Percentiles rank a stretch among this genome's conserved stretches.
Conservation (phyloP, 2,797 vertebrate genomes). For the Sarcophilus harrisii region DNA sequence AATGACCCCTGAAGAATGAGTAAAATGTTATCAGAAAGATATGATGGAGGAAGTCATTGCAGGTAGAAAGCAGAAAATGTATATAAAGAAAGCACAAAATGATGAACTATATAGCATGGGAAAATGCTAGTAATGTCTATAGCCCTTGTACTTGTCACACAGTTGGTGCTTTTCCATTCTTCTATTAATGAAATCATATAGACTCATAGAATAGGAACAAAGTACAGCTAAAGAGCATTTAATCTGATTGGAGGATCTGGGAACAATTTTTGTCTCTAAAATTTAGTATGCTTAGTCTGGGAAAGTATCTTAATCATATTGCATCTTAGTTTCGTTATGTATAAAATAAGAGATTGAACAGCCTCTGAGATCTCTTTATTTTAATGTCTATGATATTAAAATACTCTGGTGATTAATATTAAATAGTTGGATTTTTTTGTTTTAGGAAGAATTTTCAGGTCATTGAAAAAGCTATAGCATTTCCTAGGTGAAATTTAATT, state of each 20-base stretch:
- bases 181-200: not conserved
- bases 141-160: not conserved
- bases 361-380: not conserved
- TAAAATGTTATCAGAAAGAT: not conserved
- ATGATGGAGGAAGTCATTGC: not conserved
- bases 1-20: not conserved
- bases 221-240: not conserved
- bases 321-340: not conserved
- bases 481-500: not conserved
- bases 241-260: not conserved
- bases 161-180: not conserved
- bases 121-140: not conserved
- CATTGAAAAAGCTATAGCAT: not conserved
- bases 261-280: not conserved
- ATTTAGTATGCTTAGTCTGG: not conserved
- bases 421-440: not conserved
- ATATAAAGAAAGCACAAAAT: not conserved
- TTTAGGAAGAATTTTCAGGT: not conserved
- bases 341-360: not conserved
- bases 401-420: not conserved
- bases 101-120: not conserved
- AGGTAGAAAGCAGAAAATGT: not conserved
- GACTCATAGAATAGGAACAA: not conserved
- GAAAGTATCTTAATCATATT: not conserved
- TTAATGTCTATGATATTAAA: not conserved